Percentiles rank a stretch among this genome's conserved stretches.
phyloP scores from a whole-genome alignment of 2,113 vertebrate species.

The Mola mola region DNA sequence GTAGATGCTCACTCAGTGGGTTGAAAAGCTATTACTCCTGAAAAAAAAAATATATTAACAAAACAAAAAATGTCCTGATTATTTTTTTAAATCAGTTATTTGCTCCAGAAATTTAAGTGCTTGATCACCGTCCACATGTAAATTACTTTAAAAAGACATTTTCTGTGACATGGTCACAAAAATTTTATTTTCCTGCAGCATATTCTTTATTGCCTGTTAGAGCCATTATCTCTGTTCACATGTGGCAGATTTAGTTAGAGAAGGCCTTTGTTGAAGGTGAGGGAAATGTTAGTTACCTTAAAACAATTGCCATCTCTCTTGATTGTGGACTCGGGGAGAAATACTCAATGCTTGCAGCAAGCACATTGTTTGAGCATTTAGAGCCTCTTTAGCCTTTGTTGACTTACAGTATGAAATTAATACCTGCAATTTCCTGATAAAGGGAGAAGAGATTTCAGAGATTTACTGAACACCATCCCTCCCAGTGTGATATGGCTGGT shows the following conservation, averaged over 20 bases:
- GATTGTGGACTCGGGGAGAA: constrained; percentile 14
- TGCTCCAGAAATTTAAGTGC: neutral
- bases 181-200: constrained; percentile 8
- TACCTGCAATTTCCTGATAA: constrained; percentile 69
- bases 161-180: constrained; percentile 9
- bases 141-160: constrained; percentile 7
- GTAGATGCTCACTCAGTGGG: neutral
- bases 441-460: constrained; percentile 53
- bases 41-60: neutral
- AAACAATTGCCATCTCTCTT: constrained; percentile 24
- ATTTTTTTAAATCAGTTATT: neutral
- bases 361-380: constrained; percentile 47
- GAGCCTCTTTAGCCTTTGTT: constrained; percentile 35
- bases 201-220: constrained; percentile 1
- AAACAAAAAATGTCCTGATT: neutral
- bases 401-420: constrained; percentile 44
- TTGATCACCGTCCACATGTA: neutral
- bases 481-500: constrained; percentile 16
- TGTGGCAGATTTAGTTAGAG: constrained; percentile 19
- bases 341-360: constrained; percentile 50
- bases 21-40: neutral
- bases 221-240: constrained; percentile 18
- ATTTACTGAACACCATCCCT: constrained; percentile 45
- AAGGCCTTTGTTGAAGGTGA: constrained; percentile 37
- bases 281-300: constrained; percentile 52